phyloP scores from a whole-genome alignment of 2,797 vertebrate species.

The Macrochelys suwanniensis region DNA sequence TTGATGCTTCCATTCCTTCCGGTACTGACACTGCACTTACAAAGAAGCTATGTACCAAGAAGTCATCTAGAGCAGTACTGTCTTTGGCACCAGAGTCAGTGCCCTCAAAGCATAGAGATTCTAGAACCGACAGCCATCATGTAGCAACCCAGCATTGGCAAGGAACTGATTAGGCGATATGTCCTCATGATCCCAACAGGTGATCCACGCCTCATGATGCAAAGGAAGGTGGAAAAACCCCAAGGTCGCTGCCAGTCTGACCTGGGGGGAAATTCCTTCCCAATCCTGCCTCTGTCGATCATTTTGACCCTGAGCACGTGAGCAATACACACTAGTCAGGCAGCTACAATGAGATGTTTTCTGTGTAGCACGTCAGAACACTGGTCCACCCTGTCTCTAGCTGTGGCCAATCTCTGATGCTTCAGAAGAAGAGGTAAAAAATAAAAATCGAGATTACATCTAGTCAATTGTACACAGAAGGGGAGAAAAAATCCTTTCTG shows the following conservation, averaged over 20 bases:
- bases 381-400: not conserved
- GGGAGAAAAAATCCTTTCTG: not conserved
- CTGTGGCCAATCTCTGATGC: not conserved
- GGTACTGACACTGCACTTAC: not conserved
- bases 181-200: not conserved
- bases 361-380: not conserved
- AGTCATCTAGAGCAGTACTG: not conserved
- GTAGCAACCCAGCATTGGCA: not conserved
- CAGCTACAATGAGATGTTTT: not conserved
- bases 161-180: not conserved
- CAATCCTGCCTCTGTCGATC: not conserved
- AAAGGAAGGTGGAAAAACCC: not conserved
- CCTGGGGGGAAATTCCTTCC: not conserved
- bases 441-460: not conserved
- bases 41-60: not conserved
- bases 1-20: not conserved
- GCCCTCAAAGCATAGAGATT: no score
- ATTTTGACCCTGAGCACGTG: not conserved
- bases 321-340: not conserved
- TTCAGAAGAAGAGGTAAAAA: not conserved
- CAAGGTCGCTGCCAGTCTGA: not conserved
- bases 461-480: not conserved
- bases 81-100: not conserved
- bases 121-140: not conserved
- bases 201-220: not conserved